phyloP scores from a whole-genome alignment of 2,797 vertebrate genomes.

The Decapterus maruadsi region DNA sequence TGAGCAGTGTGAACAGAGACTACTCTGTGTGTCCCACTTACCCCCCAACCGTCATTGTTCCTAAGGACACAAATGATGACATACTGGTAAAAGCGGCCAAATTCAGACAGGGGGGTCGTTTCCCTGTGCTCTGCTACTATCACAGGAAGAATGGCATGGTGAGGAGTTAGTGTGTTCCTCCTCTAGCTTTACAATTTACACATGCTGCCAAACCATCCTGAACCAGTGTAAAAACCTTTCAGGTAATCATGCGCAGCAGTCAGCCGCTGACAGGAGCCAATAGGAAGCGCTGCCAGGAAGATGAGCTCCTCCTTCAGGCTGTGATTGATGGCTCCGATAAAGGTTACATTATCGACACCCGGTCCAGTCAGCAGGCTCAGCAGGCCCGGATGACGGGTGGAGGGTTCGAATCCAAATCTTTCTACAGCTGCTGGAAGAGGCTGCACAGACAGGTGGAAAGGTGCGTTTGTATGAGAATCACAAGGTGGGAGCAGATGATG shows the following conservation, averaged over 20 bases:
- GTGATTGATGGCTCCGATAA: constrained; percentile 78
- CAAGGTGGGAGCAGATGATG: not conserved
- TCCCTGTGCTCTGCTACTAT: constrained; percentile 90
- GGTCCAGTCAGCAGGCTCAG: constrained; percentile 88
- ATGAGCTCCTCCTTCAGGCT: constrained; percentile 86
- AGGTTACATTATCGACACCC: constrained; percentile 89
- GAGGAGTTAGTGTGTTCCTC: constrained; percentile 7
- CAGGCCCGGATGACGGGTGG: constrained; percentile 87
- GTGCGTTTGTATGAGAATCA: constrained; percentile 64
- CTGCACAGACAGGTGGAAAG: constrained; percentile 89
- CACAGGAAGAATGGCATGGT: constrained; percentile 87
- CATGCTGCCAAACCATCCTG: not conserved
- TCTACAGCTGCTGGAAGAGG: constrained; percentile 86
- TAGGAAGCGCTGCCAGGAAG: constrained; percentile 87
- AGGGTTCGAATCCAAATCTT: constrained; percentile 88
- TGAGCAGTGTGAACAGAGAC: constrained; percentile 87
- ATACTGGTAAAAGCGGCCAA: constrained; percentile 80
- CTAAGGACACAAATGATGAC: constrained; percentile 76
- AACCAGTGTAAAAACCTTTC: constrained; percentile 1
- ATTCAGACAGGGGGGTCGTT: constrained; percentile 89
- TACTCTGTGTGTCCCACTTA: constrained; percentile 88
- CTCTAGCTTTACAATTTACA: rapidly evolving
- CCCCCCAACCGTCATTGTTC: constrained; percentile 84
- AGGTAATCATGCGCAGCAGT: constrained; percentile 91
- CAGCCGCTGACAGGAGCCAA: constrained; percentile 89